Base-by-base conservation (phyloP, 1,140 invertebrate genomes). In the Ostrea denselamellosa region DNA sequence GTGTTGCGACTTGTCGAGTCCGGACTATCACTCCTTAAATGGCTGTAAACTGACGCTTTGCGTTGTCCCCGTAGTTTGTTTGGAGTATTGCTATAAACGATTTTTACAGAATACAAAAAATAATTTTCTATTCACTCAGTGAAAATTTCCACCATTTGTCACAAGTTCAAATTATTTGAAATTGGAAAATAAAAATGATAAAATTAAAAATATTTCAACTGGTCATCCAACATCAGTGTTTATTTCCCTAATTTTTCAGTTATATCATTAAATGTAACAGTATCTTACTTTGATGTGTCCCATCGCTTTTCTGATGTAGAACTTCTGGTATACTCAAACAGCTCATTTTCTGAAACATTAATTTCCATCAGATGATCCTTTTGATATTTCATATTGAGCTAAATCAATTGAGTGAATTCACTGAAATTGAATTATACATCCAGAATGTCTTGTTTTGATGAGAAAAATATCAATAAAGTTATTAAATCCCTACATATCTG, bases 1-100 rank as follows among this genome's bases (percentile, higher is more conserved):
- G 83, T 89, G 22, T 71, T 56, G 51, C 86, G 54, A 28, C 83
- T 81, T 17, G 88, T 86, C 17, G 83, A 89, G 28, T 86, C 88
- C 28, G 86, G 71, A 54, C 81, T 86, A 0, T 77, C 68, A 77
- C 68, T 77, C 44, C 68, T 77, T 14, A 77, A 12, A 77, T 25
- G 34, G 9, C 10, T 12, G 25, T 77, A 28, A 3, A 34, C 9
- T 7, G 25, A 28, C 8, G 25, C 0, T 14, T 77, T 77, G 8
- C 28, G 68, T 25, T 77, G 22, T 5, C 25, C 28, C 10, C 68
- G 34, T 17, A 10, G 22, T 77, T 77, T 77, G 28, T 28, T 25
- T 10, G 68, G 68, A 14, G 68, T 77, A 28, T 34, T 77, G 28
- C 68, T 77, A 77, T 4, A 77, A 28, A 10, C 2, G 5, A 44